Conservation (phyloP, 1,140 invertebrate species). For the Calosoma granatense region DNA sequence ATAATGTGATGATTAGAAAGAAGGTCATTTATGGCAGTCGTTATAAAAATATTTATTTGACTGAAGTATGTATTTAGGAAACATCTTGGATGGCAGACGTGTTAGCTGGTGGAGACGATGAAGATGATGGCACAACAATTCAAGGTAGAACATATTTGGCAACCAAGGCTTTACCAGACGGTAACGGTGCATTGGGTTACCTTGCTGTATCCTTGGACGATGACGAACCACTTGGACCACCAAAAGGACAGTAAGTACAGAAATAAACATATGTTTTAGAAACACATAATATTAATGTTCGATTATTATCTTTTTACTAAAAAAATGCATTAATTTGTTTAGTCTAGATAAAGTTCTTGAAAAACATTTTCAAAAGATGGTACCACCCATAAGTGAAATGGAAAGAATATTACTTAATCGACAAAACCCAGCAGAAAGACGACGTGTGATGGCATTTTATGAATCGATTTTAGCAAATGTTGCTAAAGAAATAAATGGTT, state of each 20-base stretch:
- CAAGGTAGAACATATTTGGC: conserved; percentile 34
- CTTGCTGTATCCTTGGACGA: conserved; percentile 26
- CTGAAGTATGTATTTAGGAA: conserved; percentile 20
- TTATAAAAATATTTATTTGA: too few relatives aligned
- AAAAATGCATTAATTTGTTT: too few relatives aligned
- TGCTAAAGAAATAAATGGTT: conserved; percentile 30
- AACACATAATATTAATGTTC: too few relatives aligned
- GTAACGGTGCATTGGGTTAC: conserved; percentile 35
- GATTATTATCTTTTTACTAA: too few relatives aligned
- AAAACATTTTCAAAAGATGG: conserved; percentile 23
- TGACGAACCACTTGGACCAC: conserved; percentile 23
- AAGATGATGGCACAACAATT: conserved; percentile 18
- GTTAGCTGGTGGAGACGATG: conserved; percentile 20
- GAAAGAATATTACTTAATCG: conserved; percentile 28
- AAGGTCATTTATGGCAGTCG: too few relatives aligned
- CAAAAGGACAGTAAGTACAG: too few relatives aligned
- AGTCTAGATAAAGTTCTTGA: conserved; percentile 23
- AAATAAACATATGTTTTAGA: too few relatives aligned
- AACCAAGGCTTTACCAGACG: conserved; percentile 30
- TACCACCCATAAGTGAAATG: conserved; percentile 28
- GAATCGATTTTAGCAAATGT: conserved; percentile 32
- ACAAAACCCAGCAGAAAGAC: conserved; percentile 28
- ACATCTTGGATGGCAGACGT: conserved; percentile 24
- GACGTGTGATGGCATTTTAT: conserved; percentile 30
- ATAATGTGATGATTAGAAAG: too few relatives aligned